Evolutionary conservation across 2,888 invertebrate species (phyloP), one percentile per base, ranked within the genome.

Genomic region (Cosmia pyralina): DNA sequence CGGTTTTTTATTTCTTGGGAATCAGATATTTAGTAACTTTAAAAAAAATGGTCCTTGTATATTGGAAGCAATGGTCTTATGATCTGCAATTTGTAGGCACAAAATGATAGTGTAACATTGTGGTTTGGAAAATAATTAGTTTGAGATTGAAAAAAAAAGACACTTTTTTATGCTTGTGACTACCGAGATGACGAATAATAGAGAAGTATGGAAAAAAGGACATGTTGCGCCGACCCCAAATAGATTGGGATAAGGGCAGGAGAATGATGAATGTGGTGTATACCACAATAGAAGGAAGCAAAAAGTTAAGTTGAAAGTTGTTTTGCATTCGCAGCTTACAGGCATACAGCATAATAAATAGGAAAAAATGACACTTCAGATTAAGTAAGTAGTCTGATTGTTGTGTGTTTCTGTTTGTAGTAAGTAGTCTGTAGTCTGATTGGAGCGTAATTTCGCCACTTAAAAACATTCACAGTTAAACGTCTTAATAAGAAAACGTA

Each of bases 1-100:
- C 60, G 71, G 69, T 60, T 38, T 41, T 57, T 80, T 74, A n/a
- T 64, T 72, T 55, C 34, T 60, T 62, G 4, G 48, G 17, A 60
- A 66, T 74, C 64, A 19, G 71, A n/a, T n/a, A n/a, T n/a, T 75
- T 63, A 69, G 19, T 19, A 2, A 1, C 28, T 28, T 44, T 48
- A 5, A 52, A 52, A 44, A 53, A 53, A 46, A 41, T 46, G 10
- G 17, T 58, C 62, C n/a, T 52, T 19, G 19, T 28, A 34, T 50
- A 64, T 44, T 55, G 50, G 50, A 34, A 62, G 8, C 38, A 60
- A 34, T 57, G 3, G 41, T 60, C 67, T 53, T 62, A 52, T 62
- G 17, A 5, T 22, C 46, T 72, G 69, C 82, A 75, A 79, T 75
- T 79, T 74, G 62, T 66, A 72, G 59, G 22, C 55, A 69, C 55